Evolutionary conservation across 2,888 invertebrate species (phyloP).

Genomic region (Tolmerus cingulatus): DNA sequence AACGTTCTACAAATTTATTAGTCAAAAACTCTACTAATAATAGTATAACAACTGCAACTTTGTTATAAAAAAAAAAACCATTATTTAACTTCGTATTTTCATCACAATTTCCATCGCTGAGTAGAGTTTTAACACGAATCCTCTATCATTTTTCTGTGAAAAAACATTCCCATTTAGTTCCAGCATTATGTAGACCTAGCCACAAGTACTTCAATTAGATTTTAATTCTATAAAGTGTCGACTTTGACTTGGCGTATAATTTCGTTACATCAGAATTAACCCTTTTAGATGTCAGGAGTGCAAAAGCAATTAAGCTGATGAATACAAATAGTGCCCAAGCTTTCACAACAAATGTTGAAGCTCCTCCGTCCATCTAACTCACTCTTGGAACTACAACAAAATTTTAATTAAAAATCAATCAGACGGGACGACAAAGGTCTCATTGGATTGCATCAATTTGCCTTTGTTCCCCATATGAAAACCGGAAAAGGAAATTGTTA

Average conservation of each 20-base stretch:
- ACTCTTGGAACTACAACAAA: not conserved
- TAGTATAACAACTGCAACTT: no score
- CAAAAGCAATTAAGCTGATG: not conserved
- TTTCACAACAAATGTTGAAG: not conserved
- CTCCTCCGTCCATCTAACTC: not conserved
- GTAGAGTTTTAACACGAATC: no score
- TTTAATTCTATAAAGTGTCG: not conserved
- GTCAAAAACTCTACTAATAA: no score
- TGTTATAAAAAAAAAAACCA: no score
- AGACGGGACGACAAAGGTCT: not conserved
- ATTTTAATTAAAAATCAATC: not conserved
- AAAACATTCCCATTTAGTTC: no score
- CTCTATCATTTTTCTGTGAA: no score
- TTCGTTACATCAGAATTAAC: not conserved
- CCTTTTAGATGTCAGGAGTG: not conserved
- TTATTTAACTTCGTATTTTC: no score
- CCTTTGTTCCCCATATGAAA: not conserved
- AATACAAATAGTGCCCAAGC: not conserved
- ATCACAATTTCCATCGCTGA: no score
- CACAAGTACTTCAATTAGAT: not conserved
- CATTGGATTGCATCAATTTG: not conserved
- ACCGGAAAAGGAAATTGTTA: conserved; percentile 20
- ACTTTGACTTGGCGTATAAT: not conserved
- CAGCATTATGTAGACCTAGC: no score
- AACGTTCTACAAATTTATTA: no score